Evolutionary conservation across 2,888 invertebrate species (phyloP), one percentile per base, ranked within the genome.

Genomic region (Polydrusus tereticollis): DNA sequence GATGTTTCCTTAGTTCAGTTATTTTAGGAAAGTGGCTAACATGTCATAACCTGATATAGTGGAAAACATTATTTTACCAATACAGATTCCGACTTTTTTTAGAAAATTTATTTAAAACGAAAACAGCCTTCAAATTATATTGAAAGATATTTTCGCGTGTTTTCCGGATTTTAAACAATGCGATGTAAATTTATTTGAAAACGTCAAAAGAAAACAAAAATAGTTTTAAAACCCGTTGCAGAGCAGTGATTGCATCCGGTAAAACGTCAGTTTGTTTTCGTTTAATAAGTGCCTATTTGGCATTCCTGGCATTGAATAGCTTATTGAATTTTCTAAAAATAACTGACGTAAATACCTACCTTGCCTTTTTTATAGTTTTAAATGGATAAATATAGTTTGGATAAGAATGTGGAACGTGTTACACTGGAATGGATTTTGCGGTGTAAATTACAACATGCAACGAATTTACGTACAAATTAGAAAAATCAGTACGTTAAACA

Each of bases 311-410:
- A 62, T 69, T 50, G 64, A 65, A 43, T 38, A 55, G 64, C 65
- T 65, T 70, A 64, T 70, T 70, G 69, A 70, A 64, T 70, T 64
- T 59, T 59, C 69, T 70, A 70, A 70, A 70, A 70, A 70, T 70
- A 70, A 38, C 55, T 38, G 43, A 29, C 21, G 65, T 43, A 43
- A 65, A 65, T 57, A 41, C 55, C 64, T 57, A 41, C 55, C 64
- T 41, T 26, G 14, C 18, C 21, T 16, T 57, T 70, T 70, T 64
- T 47, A 47, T 33, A 47, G 47, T 21, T 57, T 47, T 36, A 33
- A 33, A 21, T 2, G 10, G 12, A 29, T 52, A 52, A 52, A 52
- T 50, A 50, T 50, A 23, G 50, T 23, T 47, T 1, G 50, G 21
- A 50, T 23, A 14, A 2, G 23, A 23, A 23, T 50, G 50, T 23